These are phyloP conservation scores for Tychaedon coryphoeus DNA, from an alignment of 2,113 vertebrate species.

Conservation along the genomic window DNA sequence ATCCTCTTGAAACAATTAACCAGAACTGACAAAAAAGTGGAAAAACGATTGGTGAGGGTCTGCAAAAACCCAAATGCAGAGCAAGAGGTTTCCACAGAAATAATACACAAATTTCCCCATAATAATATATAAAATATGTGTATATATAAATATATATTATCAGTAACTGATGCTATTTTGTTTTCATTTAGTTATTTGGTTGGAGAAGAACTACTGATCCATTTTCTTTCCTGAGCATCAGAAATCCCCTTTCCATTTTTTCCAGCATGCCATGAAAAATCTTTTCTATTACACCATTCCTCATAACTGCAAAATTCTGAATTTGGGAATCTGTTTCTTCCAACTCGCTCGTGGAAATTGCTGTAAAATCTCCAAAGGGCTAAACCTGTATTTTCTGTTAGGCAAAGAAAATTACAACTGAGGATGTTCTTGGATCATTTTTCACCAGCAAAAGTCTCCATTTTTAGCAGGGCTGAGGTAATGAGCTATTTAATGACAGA, in stretches of 20 bases:
- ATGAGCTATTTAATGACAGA: conserved; percentile 37
- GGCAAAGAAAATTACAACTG: background rate
- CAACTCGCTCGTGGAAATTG: background rate
- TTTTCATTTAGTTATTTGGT: background rate
- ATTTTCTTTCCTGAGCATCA: background rate
- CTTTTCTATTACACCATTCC: background rate
- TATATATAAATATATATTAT: background rate
- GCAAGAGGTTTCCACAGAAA: background rate
- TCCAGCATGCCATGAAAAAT: background rate
- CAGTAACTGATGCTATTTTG: background rate
- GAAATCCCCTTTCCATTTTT: background rate
- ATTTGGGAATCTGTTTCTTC: background rate
- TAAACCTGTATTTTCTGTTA: background rate
- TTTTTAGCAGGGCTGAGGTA: conserved; percentile 33
- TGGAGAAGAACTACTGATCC: background rate
- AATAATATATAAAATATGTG: background rate
- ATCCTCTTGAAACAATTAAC: background rate
- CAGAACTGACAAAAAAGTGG: background rate
- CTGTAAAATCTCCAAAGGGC: background rate
- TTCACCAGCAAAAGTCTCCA: background rate
- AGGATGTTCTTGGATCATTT: background rate
- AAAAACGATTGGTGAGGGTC: background rate
- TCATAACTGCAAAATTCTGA: background rate
- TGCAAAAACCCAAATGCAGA: background rate
- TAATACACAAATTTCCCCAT: background rate